A percentile compares a stretch with the other conserved stretches of the same genome.
Evolutionary conservation across 2,797 vertebrate genomes (phyloP).

Genomic region (Amniataba percoides): DNA sequence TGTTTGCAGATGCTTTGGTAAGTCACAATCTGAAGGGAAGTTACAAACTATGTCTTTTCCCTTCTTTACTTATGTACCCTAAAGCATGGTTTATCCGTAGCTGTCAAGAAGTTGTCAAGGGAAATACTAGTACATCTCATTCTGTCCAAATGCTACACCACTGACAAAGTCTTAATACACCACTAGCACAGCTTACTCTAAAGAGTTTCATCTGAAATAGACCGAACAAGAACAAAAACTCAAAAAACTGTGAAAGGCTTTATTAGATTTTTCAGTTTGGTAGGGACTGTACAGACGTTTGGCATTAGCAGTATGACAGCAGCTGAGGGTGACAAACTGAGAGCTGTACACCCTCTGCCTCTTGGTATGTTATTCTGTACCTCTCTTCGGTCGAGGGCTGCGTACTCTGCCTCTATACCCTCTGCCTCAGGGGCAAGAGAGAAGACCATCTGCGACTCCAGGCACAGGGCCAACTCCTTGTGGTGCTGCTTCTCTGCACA

Average conservation of each 20-base stretch:
- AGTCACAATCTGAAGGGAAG: not conserved
- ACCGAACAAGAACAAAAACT: not conserved
- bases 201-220: constrained; percentile 7
- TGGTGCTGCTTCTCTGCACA: constrained; percentile 98
- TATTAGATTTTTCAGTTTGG: not conserved
- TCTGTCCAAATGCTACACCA: not conserved
- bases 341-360: constrained; percentile 28
- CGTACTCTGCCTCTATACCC: constrained; percentile 97
- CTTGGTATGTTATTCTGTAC: constrained; percentile 78
- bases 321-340: constrained; percentile 33
- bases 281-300: not conserved
- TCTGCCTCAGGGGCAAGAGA: constrained; percentile 95
- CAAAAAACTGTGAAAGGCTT: not conserved
- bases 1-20: no score
- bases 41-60: not conserved
- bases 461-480: constrained; percentile 96
- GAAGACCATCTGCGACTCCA: constrained; percentile 99
- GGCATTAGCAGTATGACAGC: constrained; percentile 30
- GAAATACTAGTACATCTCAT: not conserved
- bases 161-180: not conserved
- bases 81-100: not conserved
- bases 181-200: not conserved
- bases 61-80: not conserved
- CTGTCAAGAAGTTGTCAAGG: not conserved
- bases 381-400: constrained; percentile 97